phyloP scores from a whole-genome alignment of 1,140 invertebrate genomes.

The Pseudomyrmex dendroicus region DNA sequence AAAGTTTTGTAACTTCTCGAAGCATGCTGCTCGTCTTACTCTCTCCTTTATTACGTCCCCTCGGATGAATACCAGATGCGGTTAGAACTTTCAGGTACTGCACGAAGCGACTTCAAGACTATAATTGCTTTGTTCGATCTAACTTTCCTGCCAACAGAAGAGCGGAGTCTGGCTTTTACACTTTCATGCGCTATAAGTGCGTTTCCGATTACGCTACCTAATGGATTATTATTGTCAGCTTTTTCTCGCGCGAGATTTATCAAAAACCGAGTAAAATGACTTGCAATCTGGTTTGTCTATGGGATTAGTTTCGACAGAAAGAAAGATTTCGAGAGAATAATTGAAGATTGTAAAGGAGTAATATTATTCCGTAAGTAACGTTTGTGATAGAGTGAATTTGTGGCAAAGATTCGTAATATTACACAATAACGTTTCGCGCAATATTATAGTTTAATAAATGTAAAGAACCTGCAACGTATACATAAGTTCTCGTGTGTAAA shows the following conservation, averaged over 20 bases:
- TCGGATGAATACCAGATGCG: conserved; percentile 77
- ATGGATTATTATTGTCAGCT: conserved; percentile 65
- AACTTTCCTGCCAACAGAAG: conserved; percentile 66
- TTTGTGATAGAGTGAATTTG: no score
- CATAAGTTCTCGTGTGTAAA: neutral
- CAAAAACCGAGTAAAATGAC: conserved; percentile 8
- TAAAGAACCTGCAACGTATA: neutral
- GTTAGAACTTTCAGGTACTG: conserved; percentile 74
- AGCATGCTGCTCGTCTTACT: conserved; percentile 68
- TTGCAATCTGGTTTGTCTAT: neutral
- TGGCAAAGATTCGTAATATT: neutral
- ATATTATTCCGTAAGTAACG: neutral
- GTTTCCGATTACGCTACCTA: conserved; percentile 58
- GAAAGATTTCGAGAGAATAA: neutral
- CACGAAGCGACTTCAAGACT: conserved; percentile 72
- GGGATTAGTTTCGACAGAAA: neutral
- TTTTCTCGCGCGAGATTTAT: conserved; percentile 42
- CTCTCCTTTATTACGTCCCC: conserved; percentile 74
- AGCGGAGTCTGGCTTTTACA: conserved; percentile 64
- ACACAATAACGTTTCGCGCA: neutral
- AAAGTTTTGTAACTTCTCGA: conserved; percentile 68
- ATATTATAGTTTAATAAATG: conserved; percentile 13
- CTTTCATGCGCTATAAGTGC: conserved; percentile 60
- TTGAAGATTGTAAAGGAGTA: neutral
- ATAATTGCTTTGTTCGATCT: conserved; percentile 76